Percentiles rank a stretch among this genome's conserved stretches.
Conservation (phyloP, 2,888 invertebrate genomes). For the Dermolepida albohirtum region DNA sequence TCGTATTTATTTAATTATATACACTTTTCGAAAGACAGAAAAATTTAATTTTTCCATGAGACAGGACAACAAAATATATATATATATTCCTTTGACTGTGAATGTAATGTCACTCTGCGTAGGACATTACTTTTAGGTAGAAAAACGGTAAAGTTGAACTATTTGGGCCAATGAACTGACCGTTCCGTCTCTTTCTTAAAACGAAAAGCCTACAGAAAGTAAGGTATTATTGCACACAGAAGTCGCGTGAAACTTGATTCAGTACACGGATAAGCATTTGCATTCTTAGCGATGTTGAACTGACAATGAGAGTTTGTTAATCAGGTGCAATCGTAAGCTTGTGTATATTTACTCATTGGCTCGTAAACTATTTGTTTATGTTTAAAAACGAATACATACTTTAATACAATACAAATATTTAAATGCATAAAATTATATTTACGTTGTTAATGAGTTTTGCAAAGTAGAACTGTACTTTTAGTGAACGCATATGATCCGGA, state of each 20-base stretch:
- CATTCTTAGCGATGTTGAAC: neutral
- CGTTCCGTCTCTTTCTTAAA: conserved; percentile 25
- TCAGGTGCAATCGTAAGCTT: neutral
- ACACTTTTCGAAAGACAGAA: no score
- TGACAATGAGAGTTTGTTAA: neutral
- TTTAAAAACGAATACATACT: no score
- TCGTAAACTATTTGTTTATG: no score
- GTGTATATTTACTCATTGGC: neutral
- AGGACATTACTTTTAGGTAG: conserved; percentile 31
- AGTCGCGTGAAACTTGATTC: conserved; percentile 26
- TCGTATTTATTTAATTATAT: no score
- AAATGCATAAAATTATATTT: no score
- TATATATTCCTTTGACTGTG: no score
- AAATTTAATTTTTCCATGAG: no score
- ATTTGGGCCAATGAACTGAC: conserved; percentile 48
- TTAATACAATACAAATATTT: no score
- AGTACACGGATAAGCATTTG: conserved; percentile 15
- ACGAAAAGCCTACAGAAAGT: conserved; percentile 39
- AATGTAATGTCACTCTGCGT: neutral
- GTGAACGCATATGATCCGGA: no score
- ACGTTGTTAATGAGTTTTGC: no score
- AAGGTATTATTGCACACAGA: conserved; percentile 43
- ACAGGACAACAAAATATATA: no score
- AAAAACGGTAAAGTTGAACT: conserved; percentile 38
- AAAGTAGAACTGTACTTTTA: no score